Percentiles rank a stretch among this genome's conserved stretches.
phyloP scores from a whole-genome alignment of 2,888 invertebrate species.

The Phlogophora meticulosa region DNA sequence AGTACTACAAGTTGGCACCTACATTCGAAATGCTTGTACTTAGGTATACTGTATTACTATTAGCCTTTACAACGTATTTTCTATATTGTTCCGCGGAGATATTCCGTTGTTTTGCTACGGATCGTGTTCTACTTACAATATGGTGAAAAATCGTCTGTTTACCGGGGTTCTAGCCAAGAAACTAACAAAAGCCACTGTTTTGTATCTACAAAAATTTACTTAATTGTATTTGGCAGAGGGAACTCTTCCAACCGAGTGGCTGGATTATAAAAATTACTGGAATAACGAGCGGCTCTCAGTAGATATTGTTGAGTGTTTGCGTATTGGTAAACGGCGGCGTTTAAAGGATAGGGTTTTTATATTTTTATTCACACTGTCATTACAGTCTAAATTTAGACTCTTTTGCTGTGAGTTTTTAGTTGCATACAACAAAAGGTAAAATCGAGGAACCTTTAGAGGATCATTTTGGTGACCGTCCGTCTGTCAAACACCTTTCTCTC shows the following conservation, averaged over 20 bases:
- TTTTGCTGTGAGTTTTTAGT: no score
- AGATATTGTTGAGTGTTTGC: slow-evolving; percentile 39
- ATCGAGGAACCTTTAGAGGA: no score
- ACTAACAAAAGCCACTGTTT: slow-evolving; percentile 76
- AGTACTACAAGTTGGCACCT: not conserved
- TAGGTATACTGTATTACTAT: slow-evolving; percentile 24
- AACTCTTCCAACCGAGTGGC: slow-evolving; percentile 67
- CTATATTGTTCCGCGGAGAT: slow-evolving; percentile 41
- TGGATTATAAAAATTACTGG: slow-evolving; percentile 70
- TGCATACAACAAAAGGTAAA: no score
- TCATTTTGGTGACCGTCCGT: no score
- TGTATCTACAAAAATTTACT: slow-evolving; percentile 77
- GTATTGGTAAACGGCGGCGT: slow-evolving; percentile 27
- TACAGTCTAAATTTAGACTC: no score
- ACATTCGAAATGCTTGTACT: no score
- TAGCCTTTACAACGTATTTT: slow-evolving; percentile 23
- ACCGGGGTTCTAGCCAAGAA: slow-evolving; percentile 77
- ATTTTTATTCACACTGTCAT: not conserved
- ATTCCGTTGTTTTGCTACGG: slow-evolving; percentile 63
- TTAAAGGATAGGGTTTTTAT: slow-evolving; percentile 5
- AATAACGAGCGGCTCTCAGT: slow-evolving; percentile 55
- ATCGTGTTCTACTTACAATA: slow-evolving; percentile 69
- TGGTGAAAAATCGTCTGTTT: slow-evolving; percentile 75
- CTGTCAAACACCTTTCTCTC: no score
- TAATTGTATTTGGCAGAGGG: slow-evolving; percentile 81